Evolutionary conservation across 2,113 vertebrate genomes (phyloP).

Genomic region (Setophaga kirtlandii): DNA sequence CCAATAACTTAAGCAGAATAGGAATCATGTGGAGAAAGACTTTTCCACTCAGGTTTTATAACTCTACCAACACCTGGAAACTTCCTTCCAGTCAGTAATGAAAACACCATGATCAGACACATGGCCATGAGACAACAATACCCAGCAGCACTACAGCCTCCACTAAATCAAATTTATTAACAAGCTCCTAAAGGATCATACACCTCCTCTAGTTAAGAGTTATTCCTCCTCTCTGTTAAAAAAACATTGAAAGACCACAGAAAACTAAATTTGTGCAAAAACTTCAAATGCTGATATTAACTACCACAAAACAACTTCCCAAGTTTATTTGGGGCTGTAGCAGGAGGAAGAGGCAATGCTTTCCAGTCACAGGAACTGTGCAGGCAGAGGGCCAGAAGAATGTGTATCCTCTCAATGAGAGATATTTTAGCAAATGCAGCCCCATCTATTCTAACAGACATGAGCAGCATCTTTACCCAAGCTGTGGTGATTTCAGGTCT

Average conservation of each 20-base stretch:
- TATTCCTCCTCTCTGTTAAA: background rate
- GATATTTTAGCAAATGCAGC: background rate
- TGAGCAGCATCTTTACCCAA: background rate
- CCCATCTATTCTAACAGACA: background rate
- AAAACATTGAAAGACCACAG: background rate
- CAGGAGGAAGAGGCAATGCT: background rate
- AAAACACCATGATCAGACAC: background rate
- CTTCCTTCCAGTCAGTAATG: background rate
- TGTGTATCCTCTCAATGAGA: background rate
- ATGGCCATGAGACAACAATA: background rate
- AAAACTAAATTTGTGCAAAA: background rate
- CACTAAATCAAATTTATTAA: background rate
- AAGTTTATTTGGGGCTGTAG: background rate
- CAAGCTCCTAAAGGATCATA: background rate
- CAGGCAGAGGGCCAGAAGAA: background rate
- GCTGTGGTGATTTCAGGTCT: background rate
- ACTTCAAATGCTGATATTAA: background rate
- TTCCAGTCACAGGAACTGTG: background rate
- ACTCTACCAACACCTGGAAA: background rate
- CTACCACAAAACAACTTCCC: background rate
- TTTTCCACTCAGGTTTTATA: background rate
- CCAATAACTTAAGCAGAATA: background rate
- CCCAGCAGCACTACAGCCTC: background rate
- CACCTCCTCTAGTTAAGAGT: background rate
- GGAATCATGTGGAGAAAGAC: background rate